phyloP scores from a whole-genome alignment of 2,797 vertebrate species.

The Limnodromus scolopaceus region DNA sequence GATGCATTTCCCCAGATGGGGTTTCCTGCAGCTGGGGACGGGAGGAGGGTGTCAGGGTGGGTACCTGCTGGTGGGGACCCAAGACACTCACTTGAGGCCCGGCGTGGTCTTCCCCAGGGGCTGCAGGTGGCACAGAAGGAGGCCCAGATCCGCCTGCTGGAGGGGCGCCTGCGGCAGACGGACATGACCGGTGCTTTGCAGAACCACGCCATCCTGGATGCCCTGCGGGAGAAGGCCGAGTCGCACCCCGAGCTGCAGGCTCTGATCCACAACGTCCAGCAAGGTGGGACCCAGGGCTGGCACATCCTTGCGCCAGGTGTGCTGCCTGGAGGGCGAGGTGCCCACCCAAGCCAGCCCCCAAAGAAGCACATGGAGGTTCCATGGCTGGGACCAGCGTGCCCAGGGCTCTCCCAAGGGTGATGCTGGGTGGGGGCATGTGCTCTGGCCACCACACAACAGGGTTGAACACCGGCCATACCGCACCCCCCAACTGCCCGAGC shows the following conservation, averaged over 20 bases:
- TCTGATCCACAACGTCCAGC: slow-evolving; percentile 87
- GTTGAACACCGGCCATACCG: fast-evolving
- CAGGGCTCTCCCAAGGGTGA: fast-evolving
- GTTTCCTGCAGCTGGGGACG: not conserved
- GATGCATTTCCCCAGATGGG: fast-evolving
- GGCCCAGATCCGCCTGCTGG: slow-evolving; percentile 91
- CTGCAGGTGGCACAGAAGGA: slow-evolving; percentile 96
- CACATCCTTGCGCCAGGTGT: fast-evolving
- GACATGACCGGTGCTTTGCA: slow-evolving; percentile 89
- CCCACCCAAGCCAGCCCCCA: fast-evolving
- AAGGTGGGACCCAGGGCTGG: slow-evolving; percentile 77
- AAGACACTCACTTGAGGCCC: not conserved
- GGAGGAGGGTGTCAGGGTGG: not conserved
- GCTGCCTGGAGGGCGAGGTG: not conserved
- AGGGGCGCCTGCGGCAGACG: slow-evolving; percentile 91
- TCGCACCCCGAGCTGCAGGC: slow-evolving; percentile 91
- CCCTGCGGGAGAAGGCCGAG: slow-evolving; percentile 92
- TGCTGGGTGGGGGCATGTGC: not conserved
- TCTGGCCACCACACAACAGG: not conserved
- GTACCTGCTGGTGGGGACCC: fast-evolving
- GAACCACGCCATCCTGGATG: slow-evolving; percentile 92
- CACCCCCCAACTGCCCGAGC: fast-evolving
- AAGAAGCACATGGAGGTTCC: not conserved
- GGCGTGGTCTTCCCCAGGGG: slow-evolving; percentile 75
- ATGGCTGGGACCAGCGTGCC: not conserved